Conservation (phyloP, 2,888 invertebrate genomes). For the Drosophila infuscata region DNA sequence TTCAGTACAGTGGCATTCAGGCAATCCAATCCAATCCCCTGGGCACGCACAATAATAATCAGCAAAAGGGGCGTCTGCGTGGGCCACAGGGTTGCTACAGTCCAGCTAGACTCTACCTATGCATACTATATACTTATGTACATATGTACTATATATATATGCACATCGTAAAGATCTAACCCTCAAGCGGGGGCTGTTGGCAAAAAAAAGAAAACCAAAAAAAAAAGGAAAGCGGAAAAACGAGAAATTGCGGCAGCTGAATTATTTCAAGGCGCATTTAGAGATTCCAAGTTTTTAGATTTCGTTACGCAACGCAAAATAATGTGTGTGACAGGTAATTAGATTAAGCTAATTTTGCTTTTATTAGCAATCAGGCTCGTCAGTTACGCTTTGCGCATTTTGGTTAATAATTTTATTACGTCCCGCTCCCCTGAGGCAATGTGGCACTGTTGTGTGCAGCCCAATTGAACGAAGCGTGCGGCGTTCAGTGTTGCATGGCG, state of each 20-base stretch:
- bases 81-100: slow-evolving; percentile 44
- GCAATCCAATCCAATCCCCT: slow-evolving; percentile 51
- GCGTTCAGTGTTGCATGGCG: slow-evolving; percentile 44
- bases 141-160: neutral
- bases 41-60: slow-evolving; percentile 78
- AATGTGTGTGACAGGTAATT: slow-evolving; percentile 82
- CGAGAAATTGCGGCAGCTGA: slow-evolving; percentile 55
- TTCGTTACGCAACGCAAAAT: slow-evolving; percentile 63
- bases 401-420: slow-evolving; percentile 77
- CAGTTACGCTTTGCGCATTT: slow-evolving; percentile 51
- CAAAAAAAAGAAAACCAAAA: neutral
- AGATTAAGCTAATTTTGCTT: slow-evolving; percentile 82
- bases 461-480: slow-evolving; percentile 6
- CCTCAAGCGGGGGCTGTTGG: neutral
- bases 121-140: neutral
- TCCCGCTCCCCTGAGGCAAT: neutral
- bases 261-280: slow-evolving; percentile 26
- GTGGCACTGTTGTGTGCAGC: neutral
- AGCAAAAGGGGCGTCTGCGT: slow-evolving; percentile 48
- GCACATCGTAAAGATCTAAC: slow-evolving; percentile 2
- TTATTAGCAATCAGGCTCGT: slow-evolving; percentile 74
- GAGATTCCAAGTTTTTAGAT: slow-evolving; percentile 23
- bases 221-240: neutral
- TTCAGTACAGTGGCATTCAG: slow-evolving; percentile 6
- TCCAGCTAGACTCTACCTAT: slow-evolving; percentile 29